Conservation (phyloP, 1,140 invertebrate genomes). For the Vollenhovia emeryi region DNA sequence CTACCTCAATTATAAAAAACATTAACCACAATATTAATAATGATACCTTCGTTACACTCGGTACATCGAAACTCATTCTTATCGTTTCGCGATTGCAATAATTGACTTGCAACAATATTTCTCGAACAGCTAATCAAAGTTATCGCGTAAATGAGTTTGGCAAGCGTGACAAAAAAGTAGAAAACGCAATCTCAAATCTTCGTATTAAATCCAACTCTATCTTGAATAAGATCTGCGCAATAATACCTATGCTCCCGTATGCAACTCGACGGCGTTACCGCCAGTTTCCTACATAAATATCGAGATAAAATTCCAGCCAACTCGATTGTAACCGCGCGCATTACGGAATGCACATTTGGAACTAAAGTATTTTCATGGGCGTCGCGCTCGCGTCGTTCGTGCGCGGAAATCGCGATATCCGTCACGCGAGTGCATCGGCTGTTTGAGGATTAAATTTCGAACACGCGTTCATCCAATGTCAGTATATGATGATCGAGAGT, state of each 20-base stretch:
- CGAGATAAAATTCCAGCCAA: slow-evolving; percentile 20
- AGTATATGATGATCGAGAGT: slow-evolving; percentile 39
- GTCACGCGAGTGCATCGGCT: slow-evolving; percentile 26
- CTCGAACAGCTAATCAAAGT: neutral
- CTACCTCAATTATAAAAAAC: neutral
- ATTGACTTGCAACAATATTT: neutral
- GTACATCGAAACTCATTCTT: neutral
- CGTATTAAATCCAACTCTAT: slow-evolving; percentile 25
- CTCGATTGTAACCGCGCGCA: slow-evolving; percentile 9
- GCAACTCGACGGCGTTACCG: neutral
- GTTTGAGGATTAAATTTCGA: slow-evolving; percentile 59
- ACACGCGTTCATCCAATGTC: slow-evolving; percentile 20
- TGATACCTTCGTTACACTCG: neutral
- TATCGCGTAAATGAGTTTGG: neutral
- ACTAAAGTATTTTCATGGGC: slow-evolving; percentile 44
- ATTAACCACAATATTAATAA: neutral
- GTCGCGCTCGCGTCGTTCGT: slow-evolving; percentile 33
- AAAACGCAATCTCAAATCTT: slow-evolving; percentile 13
- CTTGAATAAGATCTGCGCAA: slow-evolving; percentile 24
- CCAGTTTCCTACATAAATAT: slow-evolving; percentile 42
- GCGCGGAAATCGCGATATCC: slow-evolving; percentile 39
- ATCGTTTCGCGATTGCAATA: neutral
- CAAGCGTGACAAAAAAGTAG: neutral
- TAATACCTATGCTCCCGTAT: neutral
- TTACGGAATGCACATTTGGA: slow-evolving; percentile 20